Conservation (phyloP, 2,113 vertebrate genomes). For the Mirounga angustirostris region DNA sequence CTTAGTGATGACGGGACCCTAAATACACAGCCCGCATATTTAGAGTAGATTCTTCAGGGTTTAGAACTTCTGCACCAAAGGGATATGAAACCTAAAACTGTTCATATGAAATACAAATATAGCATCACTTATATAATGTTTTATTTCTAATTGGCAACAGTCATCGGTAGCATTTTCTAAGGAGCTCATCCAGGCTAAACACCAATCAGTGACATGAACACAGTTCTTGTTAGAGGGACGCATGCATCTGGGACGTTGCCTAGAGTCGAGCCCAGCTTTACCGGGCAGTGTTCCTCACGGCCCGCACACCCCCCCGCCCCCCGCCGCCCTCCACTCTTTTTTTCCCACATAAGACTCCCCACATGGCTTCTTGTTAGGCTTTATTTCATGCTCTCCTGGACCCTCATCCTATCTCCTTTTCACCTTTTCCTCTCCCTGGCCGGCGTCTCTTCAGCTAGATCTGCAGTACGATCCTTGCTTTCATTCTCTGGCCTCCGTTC, state of each 20-base stretch:
- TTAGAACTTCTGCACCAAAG: not conserved
- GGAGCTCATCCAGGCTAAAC: not conserved
- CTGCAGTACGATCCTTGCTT: not conserved
- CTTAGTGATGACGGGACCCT: not conserved
- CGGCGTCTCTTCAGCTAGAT: not conserved
- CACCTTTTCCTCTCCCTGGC: not conserved
- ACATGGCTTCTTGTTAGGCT: not conserved
- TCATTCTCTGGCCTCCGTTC: not conserved
- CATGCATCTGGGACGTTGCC: not conserved
- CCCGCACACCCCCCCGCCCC: too few relatives aligned
- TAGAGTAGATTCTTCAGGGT: not conserved
- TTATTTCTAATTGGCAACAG: not conserved
- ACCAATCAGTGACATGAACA: too few relatives aligned
- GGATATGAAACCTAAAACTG: not conserved
- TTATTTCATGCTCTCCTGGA: not conserved
- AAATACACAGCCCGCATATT: not conserved
- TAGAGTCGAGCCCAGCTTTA: not conserved
- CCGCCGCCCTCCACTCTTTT: fast-evolving
- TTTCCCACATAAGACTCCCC: not conserved
- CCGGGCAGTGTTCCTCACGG: not conserved
- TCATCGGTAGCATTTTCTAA: not conserved
- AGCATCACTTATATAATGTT: not conserved
- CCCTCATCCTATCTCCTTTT: not conserved
- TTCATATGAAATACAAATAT: not conserved
- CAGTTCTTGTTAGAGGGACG: not conserved